phyloP scores from a whole-genome alignment of 2,113 vertebrate species.

The Bothrops jararaca region DNA sequence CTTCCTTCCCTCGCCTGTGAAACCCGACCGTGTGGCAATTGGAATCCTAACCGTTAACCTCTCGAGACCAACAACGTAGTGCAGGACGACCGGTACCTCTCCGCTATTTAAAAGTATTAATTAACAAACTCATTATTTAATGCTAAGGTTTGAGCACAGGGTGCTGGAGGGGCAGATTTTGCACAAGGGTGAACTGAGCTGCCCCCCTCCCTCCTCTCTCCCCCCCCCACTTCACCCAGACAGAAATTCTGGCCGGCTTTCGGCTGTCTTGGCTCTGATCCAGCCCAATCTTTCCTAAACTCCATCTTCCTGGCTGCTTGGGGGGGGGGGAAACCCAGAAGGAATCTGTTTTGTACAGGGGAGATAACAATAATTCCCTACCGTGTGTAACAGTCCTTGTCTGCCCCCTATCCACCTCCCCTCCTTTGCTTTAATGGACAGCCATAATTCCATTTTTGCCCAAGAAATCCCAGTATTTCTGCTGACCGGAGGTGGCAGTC shows the following conservation, averaged over 20 bases:
- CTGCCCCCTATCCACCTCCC: neutral
- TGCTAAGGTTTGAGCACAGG: conserved; percentile 16
- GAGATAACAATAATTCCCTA: neutral
- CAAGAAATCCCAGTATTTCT: neutral
- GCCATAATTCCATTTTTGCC: neutral
- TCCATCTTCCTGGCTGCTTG: neutral
- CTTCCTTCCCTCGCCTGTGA: neutral
- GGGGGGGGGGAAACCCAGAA: neutral
- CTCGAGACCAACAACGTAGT: neutral
- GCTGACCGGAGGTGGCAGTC: neutral
- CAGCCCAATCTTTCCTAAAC: neutral
- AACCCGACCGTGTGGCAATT: neutral
- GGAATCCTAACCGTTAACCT: conserved; percentile 20
- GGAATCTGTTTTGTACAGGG: neutral
- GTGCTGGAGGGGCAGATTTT: conserved; percentile 12
- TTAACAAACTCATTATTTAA: neutral
- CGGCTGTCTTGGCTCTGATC: neutral
- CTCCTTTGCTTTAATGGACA: neutral
- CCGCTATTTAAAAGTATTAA: conserved; percentile 2
- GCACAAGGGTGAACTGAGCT: conserved; percentile 28
- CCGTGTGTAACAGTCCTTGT: neutral
- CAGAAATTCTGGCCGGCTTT: neutral
- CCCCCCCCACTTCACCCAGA: neutral
- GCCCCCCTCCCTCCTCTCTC: rapidly evolving
- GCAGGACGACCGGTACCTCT: neutral